Evolutionary conservation across 2,888 invertebrate genomes (phyloP).

Genomic region (Mythimna impura): DNA sequence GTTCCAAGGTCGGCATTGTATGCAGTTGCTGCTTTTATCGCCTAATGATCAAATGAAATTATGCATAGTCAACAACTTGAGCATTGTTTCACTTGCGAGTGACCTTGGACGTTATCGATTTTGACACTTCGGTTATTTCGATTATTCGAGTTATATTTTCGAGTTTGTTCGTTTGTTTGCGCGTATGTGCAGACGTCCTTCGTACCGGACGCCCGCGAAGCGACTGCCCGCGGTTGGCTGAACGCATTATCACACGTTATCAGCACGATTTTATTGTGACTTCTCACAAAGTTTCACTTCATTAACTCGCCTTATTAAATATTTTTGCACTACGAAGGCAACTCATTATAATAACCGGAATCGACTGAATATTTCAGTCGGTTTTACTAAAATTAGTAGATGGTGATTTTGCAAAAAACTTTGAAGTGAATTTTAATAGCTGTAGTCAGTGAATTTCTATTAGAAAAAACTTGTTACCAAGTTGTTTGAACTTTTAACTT

Average conservation of each 20-base stretch:
- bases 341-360: slow-evolving; percentile 56
- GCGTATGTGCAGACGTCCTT: slow-evolving; percentile 78
- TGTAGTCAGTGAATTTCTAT: slow-evolving; percentile 24
- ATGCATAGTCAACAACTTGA: slow-evolving; percentile 77
- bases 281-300: slow-evolving; percentile 69
- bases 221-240: slow-evolving; percentile 78
- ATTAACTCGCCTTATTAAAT: slow-evolving; percentile 65
- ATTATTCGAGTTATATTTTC: slow-evolving; percentile 72
- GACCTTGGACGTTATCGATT: slow-evolving; percentile 69
- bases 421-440: slow-evolving; percentile 28
- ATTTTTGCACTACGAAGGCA: slow-evolving; percentile 51
- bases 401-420: slow-evolving; percentile 13
- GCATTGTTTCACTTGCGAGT: slow-evolving; percentile 69
- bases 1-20: slow-evolving; percentile 81
- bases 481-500: slow-evolving; percentile 42
- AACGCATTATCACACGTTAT: slow-evolving; percentile 73
- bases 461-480: slow-evolving; percentile 35
- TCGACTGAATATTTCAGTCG: slow-evolving; percentile 24
- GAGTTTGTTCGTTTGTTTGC: slow-evolving; percentile 79
- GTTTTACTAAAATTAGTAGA: slow-evolving; percentile 9
- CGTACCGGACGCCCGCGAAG: slow-evolving; percentile 79
- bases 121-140: slow-evolving; percentile 60
- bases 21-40: slow-evolving; percentile 77
- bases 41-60: slow-evolving; percentile 81
- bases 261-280: slow-evolving; percentile 72